A percentile compares a stretch with the other conserved stretches of the same genome.
These are phyloP conservation scores for Phania funesta DNA, from an alignment of 2,888 invertebrate genomes.

Conservation along the genomic window DNA sequence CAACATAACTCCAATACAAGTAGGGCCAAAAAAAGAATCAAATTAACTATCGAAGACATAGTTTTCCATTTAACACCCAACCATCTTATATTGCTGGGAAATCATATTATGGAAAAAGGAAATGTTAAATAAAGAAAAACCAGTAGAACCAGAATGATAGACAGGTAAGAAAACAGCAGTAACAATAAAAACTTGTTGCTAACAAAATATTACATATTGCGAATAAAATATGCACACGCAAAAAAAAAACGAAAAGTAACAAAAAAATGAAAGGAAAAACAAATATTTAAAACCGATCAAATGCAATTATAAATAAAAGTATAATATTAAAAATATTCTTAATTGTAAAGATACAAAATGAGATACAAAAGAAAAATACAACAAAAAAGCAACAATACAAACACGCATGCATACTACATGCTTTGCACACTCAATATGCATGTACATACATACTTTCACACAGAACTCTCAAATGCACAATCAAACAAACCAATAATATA, in stretches of 20 bases:
- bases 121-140: conserved; percentile 64
- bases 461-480: conserved; percentile 7
- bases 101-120: conserved; percentile 56
- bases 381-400: conserved; percentile 29
- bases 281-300: conserved; percentile 36
- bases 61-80: conserved; percentile 13
- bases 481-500: too few species aligned
- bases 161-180: conserved; percentile 39
- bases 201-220: conserved; percentile 39
- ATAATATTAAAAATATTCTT: conserved; percentile 19
- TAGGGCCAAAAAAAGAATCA: conserved; percentile 26
- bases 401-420: not conserved
- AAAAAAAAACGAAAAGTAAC: conserved; percentile 42
- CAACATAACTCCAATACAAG: not conserved
- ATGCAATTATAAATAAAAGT: conserved; percentile 11
- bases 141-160: conserved; percentile 64
- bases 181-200: conserved; percentile 65
- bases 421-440: not conserved
- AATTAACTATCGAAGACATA: conserved; percentile 14
- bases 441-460: not conserved
- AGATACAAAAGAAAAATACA: conserved; percentile 42
- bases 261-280: conserved; percentile 30
- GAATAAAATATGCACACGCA: conserved; percentile 41
- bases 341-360: conserved; percentile 37
- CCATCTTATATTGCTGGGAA: conserved; percentile 34